Evolutionary conservation across 2,113 vertebrate species (phyloP).

Genomic region (Pycnonotus jocosus): DNA sequence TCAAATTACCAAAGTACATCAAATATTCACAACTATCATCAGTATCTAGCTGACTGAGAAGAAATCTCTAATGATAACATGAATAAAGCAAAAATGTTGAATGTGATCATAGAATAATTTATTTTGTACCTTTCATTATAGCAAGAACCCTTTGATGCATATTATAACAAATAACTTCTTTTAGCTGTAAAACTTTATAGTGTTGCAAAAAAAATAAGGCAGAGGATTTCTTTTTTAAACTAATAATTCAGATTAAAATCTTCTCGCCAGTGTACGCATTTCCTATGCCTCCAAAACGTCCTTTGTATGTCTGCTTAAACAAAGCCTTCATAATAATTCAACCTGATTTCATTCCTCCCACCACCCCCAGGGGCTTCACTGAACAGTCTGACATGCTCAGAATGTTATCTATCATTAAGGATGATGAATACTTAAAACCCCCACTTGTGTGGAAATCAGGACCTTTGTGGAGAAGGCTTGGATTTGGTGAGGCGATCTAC

Average conservation of each 20-base stretch:
- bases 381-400: not conserved
- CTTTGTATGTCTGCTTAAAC: not conserved
- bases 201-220: not conserved
- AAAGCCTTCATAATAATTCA: not conserved
- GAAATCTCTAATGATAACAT: not conserved
- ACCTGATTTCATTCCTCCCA: not conserved
- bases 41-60: not conserved
- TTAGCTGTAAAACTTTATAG: not conserved
- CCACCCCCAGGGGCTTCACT: rapidly evolving
- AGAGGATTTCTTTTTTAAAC: not conserved
- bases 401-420: not conserved
- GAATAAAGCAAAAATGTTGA: not conserved
- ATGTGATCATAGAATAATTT: not conserved
- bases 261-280: not conserved
- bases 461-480: not conserved
- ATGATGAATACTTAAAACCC: not conserved
- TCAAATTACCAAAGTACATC: not conserved
- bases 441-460: not conserved
- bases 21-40: not conserved
- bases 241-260: not conserved
- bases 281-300: not conserved
- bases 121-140: not conserved
- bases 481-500: not conserved
- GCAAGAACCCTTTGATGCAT: not conserved
- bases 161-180: not conserved